Evolutionary conservation across 2,888 invertebrate species (phyloP), one percentile per base, ranked within the genome.

Genomic region (Sinodicranocentrus sp.): DNA sequence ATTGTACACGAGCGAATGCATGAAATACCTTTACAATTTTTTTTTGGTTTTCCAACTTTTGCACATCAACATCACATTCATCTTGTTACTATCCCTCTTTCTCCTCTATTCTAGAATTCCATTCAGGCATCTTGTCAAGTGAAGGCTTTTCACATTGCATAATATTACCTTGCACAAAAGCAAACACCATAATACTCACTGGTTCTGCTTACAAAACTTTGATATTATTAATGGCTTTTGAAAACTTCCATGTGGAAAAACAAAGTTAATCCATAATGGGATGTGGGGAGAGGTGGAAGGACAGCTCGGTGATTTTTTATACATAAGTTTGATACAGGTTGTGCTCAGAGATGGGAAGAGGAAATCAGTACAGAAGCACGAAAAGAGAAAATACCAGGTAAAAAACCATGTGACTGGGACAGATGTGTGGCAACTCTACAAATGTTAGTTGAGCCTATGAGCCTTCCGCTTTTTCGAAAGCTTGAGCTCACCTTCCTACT

Each of bases 211-310:
- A 10, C 33, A 59, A 71, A 71, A 71, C 59, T 59, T 59, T 57
- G 59, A 39, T 57, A 72, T 59, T 72, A 72, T 72, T 72, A 59
- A 39, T 43, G 59, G 39, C 21, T 59, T 8, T 33, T 21, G 23
- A 67, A 48, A 23, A 39, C 13, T 70, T 70, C 52, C 54, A 54
- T 54, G 54, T 52, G 54, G 54, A 71, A 71, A 57, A 57, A 33
- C 33, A 71, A 70, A 70, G 70, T 54, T 28, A 70, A 61, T 33
- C 61, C 61, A 33, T 57, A 25, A 57, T n/a, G 33, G 28, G 10
- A 54, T 57, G 33, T n/a, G 57, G 17, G 28, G 26, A 28, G 54
- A 19, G 28, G 26, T 13, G 57, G 23, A 48, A 26, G 48, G 1
- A 1, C 52, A 52, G 19, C 17, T 8, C 8, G 52, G 39, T 39